Conservation (phyloP, 2,888 invertebrate species). For the Branchipolynoe longqiensis region DNA sequence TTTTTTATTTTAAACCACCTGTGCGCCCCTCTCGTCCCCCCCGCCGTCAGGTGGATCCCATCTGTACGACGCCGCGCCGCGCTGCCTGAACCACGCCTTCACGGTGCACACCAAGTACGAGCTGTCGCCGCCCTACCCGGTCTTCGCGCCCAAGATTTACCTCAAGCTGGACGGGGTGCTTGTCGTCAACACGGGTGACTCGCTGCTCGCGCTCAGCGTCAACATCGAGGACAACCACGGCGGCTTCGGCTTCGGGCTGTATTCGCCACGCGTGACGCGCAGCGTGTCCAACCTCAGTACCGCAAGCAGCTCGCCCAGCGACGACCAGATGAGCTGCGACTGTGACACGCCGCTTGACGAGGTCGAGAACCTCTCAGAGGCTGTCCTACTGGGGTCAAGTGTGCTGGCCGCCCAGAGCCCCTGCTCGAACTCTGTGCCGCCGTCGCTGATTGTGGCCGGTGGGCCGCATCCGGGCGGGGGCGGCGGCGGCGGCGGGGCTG, state of each 20-base stretch:
- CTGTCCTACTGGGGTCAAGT: slow-evolving; percentile 44
- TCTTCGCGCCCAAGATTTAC: slow-evolving; percentile 84
- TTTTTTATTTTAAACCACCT: too few species aligned
- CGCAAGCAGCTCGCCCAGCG: slow-evolving; percentile 64
- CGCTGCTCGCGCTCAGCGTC: slow-evolving; percentile 88
- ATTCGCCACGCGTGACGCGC: slow-evolving; percentile 66
- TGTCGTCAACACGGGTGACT: slow-evolving; percentile 92
- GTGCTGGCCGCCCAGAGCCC: slow-evolving; percentile 59
- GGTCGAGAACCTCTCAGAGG: slow-evolving; percentile 51
- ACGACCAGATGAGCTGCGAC: slow-evolving; percentile 63
- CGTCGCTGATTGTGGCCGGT: neutral
- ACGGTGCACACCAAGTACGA: slow-evolving; percentile 96
- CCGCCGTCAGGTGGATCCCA: slow-evolving; percentile 61
- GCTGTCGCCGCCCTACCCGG: slow-evolving; percentile 85
- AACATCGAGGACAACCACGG: slow-evolving; percentile 83
- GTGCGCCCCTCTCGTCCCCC: too few species aligned
- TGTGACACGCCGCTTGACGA: slow-evolving; percentile 58
- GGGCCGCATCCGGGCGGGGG: neutral
- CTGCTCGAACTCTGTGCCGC: slow-evolving; percentile 47
- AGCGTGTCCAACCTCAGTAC: slow-evolving; percentile 66
- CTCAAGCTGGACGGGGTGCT: slow-evolving; percentile 85
- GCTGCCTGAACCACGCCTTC: slow-evolving; percentile 92
- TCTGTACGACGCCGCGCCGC: slow-evolving; percentile 61
- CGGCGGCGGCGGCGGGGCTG: neutral
- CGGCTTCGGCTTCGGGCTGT: slow-evolving; percentile 63